Evolutionary conservation across 2,113 vertebrate species (phyloP).

Genomic region (Agelaius tricolor): DNA sequence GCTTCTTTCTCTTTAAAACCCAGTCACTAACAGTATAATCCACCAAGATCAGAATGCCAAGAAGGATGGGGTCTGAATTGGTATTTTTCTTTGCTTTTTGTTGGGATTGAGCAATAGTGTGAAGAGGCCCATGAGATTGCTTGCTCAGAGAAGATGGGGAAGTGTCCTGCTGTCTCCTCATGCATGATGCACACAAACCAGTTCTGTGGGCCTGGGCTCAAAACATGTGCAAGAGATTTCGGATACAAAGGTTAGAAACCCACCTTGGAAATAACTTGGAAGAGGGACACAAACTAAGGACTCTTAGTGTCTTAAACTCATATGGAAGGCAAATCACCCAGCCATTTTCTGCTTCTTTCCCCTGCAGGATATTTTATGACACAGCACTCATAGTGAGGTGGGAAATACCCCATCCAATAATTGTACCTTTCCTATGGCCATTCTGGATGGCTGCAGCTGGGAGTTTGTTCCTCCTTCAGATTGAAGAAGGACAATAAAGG

Average conservation of each 20-base stretch:
- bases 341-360: background rate
- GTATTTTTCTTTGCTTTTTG: background rate
- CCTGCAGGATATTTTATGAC: background rate
- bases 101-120: background rate
- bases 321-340: background rate
- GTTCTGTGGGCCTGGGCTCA: background rate
- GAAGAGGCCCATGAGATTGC: background rate
- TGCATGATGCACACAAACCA: fast-evolving
- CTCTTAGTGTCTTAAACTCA: background rate
- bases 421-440: background rate
- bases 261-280: background rate
- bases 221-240: background rate
- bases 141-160: background rate
- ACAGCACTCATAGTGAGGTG: background rate
- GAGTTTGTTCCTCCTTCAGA: background rate
- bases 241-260: background rate
- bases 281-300: background rate
- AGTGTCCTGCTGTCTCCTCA: fast-evolving
- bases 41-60: background rate
- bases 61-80: background rate
- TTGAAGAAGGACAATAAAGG: background rate
- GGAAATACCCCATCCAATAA: background rate
- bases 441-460: background rate
- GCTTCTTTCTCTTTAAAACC: background rate
- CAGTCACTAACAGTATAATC: background rate